Evolutionary conservation across 2,797 vertebrate genomes (phyloP).

Genomic region (Natrix natrix): DNA sequence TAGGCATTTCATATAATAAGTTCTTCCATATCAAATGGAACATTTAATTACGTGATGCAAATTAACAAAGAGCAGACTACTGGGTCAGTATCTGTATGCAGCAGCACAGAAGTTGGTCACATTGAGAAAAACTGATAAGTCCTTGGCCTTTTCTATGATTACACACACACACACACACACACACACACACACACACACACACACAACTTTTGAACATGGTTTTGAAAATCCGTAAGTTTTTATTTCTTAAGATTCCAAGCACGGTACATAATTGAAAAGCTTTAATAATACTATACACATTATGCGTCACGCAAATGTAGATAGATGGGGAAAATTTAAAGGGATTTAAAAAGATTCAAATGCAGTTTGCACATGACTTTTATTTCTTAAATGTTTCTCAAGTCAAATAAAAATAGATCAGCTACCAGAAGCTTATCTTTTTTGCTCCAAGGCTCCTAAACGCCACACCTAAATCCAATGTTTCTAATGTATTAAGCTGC

Average conservation of each 20-base stretch:
- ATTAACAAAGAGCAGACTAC: not conserved
- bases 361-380: constrained; percentile 42
- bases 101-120: not conserved
- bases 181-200: too few relatives aligned
- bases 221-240: constrained; percentile 22
- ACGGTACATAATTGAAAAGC: constrained; percentile 14
- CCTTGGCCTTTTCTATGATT: not conserved
- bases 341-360: constrained; percentile 34
- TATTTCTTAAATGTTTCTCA: constrained; percentile 42
- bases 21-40: not conserved
- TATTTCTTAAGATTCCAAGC: constrained; percentile 38
- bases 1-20: not conserved
- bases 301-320: constrained; percentile 34
- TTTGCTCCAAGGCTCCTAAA: constrained; percentile 18
- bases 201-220: constrained; percentile 19
- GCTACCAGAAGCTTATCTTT: constrained; percentile 43
- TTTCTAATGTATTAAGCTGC: constrained; percentile 51
- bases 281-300: constrained; percentile 53
- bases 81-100: not conserved
- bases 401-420: constrained; percentile 36
- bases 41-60: not conserved
- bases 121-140: not conserved
- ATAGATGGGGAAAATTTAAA: constrained; percentile 44
- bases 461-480: constrained; percentile 45
- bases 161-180: not conserved